Evolutionary conservation across 2,888 invertebrate species (phyloP), one percentile per base, ranked within the genome.

Genomic region (Rhagium mordax): DNA sequence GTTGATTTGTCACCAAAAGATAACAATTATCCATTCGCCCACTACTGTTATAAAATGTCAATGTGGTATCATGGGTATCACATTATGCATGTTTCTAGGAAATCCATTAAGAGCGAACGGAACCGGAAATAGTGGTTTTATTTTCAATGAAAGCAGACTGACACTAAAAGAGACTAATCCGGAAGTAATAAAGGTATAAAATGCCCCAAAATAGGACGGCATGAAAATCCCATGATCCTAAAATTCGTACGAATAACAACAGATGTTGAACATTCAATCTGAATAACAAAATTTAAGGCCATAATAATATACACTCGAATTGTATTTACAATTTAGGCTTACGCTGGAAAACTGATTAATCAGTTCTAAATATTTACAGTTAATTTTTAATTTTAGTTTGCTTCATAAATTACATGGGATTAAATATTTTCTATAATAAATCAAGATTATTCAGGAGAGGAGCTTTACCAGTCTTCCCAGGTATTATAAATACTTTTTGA

Each of bases 161-260:
- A 29, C 73, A 55, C 60, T 73, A 73, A 70, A 68, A 70, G 61
- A 59, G 57, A 68, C 72, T 78, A 80, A 77, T 80, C 79, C 78
- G 79, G 79, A 78, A 78, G 79, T 76, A 76, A 76, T 79, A 77
- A 79, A 78, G 76, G 75, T 74, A 77, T 74, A 77, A 77, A 77
- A 70, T 61, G 66, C 65, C 70, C 65, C 29, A 73, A 73, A 73
- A 73, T 73, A 73, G 66, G 69, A 68, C 59, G 20, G 59, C 33
- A 33, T 33, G 10, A 21, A 59, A 29, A 59, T 59, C 59, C 33
- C 59, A 59, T 29, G 59, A 59, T 33, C 33, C 33, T 59, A 33
- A 33, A 59, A 59, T 59, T 59, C 33, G 10, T 59, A 59, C 59
- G 33, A 33, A 16, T 59, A 59, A 33, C 33, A 59, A 59, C 59